phyloP scores from a whole-genome alignment of 2,113 vertebrate genomes.

The Chinchilla lanigera region DNA sequence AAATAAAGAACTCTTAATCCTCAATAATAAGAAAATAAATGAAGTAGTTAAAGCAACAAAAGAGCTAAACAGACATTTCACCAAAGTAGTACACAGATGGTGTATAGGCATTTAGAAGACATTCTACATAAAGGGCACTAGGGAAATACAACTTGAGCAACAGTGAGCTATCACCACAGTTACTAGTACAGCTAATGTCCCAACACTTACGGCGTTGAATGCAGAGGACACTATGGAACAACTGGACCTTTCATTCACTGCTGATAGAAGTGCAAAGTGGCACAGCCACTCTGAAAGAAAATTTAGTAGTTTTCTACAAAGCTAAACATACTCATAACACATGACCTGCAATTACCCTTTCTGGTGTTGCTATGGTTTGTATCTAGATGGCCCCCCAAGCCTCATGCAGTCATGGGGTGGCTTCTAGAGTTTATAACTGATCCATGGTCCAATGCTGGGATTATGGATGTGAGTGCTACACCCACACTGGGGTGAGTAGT shows the following conservation, averaged over 20 bases:
- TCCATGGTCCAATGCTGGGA: too few relatives aligned
- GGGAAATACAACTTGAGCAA: not conserved
- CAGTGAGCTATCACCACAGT: rapidly evolving
- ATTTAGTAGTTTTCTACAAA: not conserved
- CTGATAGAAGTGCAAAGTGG: rapidly evolving
- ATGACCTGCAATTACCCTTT: not conserved
- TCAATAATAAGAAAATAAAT: not conserved
- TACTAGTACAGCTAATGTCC: too few relatives aligned
- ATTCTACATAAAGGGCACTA: too few relatives aligned
- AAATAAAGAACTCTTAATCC: not conserved
- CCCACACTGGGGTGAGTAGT: too few relatives aligned
- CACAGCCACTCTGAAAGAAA: rapidly evolving
- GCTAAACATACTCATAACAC: rapidly evolving
- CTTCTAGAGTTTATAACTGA: too few relatives aligned
- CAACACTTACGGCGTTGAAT: rapidly evolving
- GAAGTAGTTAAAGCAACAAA: not conserved
- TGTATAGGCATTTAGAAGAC: not conserved
- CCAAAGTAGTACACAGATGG: not conserved
- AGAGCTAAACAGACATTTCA: not conserved
- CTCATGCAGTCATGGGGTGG: too few relatives aligned
- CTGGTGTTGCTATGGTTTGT: too few relatives aligned
- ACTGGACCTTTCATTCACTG: rapidly evolving
- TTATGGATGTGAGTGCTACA: too few relatives aligned
- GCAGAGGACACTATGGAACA: rapidly evolving
- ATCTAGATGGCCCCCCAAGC: too few relatives aligned